A percentile compares a stretch with the other conserved stretches of the same genome.
Evolutionary conservation across 2,888 invertebrate genomes (phyloP).

Genomic region (Sepioteuthis lessoniana): DNA sequence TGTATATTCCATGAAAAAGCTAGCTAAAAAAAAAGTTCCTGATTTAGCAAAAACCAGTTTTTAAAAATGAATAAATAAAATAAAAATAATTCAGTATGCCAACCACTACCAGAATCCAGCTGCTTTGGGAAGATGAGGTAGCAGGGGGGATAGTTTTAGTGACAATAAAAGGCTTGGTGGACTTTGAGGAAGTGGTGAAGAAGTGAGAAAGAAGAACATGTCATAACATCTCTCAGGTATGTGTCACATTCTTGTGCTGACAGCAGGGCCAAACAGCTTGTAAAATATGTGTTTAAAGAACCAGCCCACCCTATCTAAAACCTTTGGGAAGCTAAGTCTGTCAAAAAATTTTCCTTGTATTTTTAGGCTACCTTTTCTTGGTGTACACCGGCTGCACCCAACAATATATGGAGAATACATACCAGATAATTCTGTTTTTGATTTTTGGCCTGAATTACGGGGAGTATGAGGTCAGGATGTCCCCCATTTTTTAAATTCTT

Average conservation of each 20-base stretch:
- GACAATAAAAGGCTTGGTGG: background rate
- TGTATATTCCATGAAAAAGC: too few relatives aligned
- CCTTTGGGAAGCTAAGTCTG: background rate
- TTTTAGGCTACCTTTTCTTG: background rate
- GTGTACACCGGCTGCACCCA: background rate
- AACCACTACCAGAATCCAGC: background rate
- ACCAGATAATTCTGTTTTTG: background rate
- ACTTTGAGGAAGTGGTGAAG: too few relatives aligned
- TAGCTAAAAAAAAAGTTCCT: background rate
- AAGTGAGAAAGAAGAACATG: background rate
- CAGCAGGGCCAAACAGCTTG: background rate
- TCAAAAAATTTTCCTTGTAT: background rate
- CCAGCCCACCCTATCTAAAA: background rate
- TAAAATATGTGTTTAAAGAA: background rate
- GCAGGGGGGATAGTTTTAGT: background rate
- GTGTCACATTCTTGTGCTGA: slow-evolving; percentile 11
- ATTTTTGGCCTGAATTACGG: background rate
- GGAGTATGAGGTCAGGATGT: background rate
- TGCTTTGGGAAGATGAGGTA: background rate
- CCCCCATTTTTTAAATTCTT: background rate
- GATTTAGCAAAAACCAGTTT: background rate
- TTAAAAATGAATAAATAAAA: background rate
- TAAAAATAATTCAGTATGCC: background rate
- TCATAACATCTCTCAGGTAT: slow-evolving; percentile 13
- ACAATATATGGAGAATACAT: background rate